A percentile compares a stretch with the other conserved stretches of the same genome.
phyloP scores from a whole-genome alignment of 2,113 vertebrate species.

The Cichladusa arquata region DNA sequence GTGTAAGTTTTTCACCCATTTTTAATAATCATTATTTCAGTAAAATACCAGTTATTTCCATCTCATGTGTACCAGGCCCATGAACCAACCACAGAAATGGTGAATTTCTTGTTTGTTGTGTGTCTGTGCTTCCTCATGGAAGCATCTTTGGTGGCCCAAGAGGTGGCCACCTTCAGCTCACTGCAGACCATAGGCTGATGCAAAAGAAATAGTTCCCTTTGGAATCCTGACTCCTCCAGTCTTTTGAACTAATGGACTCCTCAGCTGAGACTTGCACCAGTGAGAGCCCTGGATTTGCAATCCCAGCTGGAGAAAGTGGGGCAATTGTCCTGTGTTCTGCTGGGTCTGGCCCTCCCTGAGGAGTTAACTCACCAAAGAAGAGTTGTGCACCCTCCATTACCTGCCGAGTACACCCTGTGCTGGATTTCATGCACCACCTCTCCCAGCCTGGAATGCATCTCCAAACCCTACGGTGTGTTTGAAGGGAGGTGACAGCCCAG shows the following conservation, averaged over 20 bases:
- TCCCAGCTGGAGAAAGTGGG: neutral
- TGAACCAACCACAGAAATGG: neutral
- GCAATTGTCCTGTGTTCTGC: neutral
- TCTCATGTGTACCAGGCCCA: accelerated
- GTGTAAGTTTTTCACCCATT: neutral
- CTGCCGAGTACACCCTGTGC: neutral
- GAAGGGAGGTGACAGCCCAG: neutral
- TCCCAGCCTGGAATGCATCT: neutral
- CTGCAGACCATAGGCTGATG: neutral
- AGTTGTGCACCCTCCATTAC: neutral
- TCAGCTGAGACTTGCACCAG: neutral
- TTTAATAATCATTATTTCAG: neutral
- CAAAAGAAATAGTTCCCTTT: neutral
- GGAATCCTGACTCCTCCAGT: neutral
- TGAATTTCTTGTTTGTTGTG: neutral
- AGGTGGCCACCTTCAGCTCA: neutral
- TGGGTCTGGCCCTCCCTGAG: neutral
- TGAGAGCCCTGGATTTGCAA: neutral
- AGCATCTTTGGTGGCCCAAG: neutral
- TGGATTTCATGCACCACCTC: neutral
- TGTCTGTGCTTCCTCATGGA: neutral
- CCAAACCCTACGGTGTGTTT: neutral
- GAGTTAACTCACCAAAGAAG: neutral
- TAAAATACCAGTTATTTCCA: neutral
- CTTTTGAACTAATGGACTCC: neutral